Evolutionary conservation across 2,888 invertebrate genomes (phyloP), one percentile per base, ranked within the genome.

Genomic region (Sphaerophoria taeniata): DNA sequence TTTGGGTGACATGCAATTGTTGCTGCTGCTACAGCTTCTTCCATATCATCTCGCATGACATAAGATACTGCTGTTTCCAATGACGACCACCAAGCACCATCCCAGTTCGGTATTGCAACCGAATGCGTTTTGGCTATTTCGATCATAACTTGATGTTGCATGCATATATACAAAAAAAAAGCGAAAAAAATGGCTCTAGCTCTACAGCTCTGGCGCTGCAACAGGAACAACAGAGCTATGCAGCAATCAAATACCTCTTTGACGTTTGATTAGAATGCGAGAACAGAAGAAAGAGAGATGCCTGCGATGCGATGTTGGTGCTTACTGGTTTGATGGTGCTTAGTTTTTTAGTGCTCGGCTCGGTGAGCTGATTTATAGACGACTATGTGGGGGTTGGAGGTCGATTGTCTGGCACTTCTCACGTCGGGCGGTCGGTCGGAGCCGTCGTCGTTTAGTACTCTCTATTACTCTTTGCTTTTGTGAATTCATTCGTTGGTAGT

Each of bases 261-360:
- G 81, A 85, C 85, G 77, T 81, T 85, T 85, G 85, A 85, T 85
- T 85, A 85, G 85, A 85, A 81, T 85, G 73, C 81, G 76, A 81
- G 76, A 76, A 72, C 61, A 12, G 60, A 70, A 56, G 56, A 56
- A 51, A 70, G 80, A 70, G 80, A 69, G 72, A 73, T 75, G 65
- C 65, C 65, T 16, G 16, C 6, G 49, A 4, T 49, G 53, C 69
- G 58, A 33, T 33, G 43, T 9, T 53, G 7, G 49, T 51, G 63
- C 45, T 47, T 33, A 39, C 16, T 49, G 49, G 16, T 49, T 43
- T 24, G 24, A 24, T 24, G 55, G 39, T 39, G 60, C 60, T 60
- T 60, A 60, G 58, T 58, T 14, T 16, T 58, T 12, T 55, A 34
- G 56, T 14, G 60, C 24, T 60, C 24, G 43, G 6, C 39, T 60